Percentiles rank a stretch among this genome's conserved stretches.
Evolutionary conservation across 2,113 vertebrate genomes (phyloP).

Genomic region (Hippocampus comes): DNA sequence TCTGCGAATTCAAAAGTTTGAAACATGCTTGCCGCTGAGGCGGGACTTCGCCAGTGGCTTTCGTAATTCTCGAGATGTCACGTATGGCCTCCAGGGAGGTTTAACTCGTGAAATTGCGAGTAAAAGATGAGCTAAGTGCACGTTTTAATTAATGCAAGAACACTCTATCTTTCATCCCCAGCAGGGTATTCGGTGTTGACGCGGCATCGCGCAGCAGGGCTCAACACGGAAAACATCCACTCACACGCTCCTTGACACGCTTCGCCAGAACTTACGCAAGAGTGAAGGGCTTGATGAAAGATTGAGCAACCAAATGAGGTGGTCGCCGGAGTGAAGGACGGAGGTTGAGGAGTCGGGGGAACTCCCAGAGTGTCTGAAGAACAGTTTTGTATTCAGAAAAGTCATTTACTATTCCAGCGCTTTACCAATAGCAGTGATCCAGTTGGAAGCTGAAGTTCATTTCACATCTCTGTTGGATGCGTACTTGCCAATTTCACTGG

Average conservation of each 20-base stretch:
- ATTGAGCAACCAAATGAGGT: constrained; percentile 49
- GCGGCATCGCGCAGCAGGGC: constrained; percentile 42
- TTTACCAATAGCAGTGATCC: constrained; percentile 42
- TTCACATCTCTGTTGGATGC: constrained; percentile 31
- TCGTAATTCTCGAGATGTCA: constrained; percentile 34
- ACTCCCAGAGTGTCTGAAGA: constrained; percentile 47
- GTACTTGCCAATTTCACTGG: constrained; percentile 19
- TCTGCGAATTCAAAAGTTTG: constrained; percentile 33
- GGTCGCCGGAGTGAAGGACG: constrained; percentile 38
- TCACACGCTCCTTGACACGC: constrained; percentile 42
- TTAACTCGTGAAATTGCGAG: constrained; percentile 3
- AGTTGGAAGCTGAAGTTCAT: constrained; percentile 19
- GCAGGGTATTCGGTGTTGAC: constrained; percentile 34
- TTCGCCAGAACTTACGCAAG: constrained; percentile 27
- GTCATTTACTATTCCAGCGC: constrained; percentile 52
- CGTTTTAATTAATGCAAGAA: constrained; percentile 20
- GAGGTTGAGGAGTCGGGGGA: constrained; percentile 35
- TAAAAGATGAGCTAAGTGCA: constrained; percentile 12
- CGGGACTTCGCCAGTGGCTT: neutral
- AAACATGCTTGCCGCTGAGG: constrained; percentile 15
- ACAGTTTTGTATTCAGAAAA: constrained; percentile 57
- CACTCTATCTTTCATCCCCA: constrained; percentile 26
- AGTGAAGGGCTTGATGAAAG: constrained; percentile 46
- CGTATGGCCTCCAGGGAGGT: constrained; percentile 13
- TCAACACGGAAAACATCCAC: constrained; percentile 45